Evolutionary conservation across 2,888 invertebrate species (phyloP).

Genomic region (Ectemnius lituratus): DNA sequence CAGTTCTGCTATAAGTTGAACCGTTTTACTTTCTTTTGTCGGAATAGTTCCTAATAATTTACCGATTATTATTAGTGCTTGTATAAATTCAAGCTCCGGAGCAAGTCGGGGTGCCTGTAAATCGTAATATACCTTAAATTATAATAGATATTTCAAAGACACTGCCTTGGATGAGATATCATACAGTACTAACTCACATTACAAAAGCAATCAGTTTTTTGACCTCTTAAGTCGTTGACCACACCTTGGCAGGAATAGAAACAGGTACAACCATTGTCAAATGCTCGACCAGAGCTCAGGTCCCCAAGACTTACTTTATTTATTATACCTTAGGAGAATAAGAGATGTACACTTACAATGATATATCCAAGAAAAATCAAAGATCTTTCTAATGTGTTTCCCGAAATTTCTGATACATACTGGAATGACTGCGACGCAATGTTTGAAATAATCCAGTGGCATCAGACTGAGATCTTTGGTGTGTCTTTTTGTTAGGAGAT

Average conservation of each 20-base stretch:
- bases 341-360: conserved; percentile 3
- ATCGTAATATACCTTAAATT: conserved; percentile 23
- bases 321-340: conserved; percentile 68
- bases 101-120: conserved; percentile 88
- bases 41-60: conserved; percentile 89
- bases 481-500: conserved; percentile 85
- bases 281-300: conserved; percentile 95
- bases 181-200: conserved; percentile 79
- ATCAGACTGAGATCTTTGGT: conserved; percentile 90
- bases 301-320: conserved; percentile 90
- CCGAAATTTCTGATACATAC: conserved; percentile 51
- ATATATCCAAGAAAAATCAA: conserved; percentile 1
- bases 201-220: conserved; percentile 88
- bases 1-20: conserved; percentile 94
- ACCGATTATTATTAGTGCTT: conserved; percentile 92
- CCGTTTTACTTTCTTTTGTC: conserved; percentile 95
- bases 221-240: conserved; percentile 87
- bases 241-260: conserved; percentile 91
- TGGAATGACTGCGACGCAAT: conserved; percentile 77
- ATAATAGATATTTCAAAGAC: too few relatives aligned
- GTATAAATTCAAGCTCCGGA: conserved; percentile 92
- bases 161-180: too few relatives aligned
- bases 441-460: conserved; percentile 85
- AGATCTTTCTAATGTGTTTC: not conserved
- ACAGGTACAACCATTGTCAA: conserved; percentile 97